Percentiles rank a stretch among this genome's conserved stretches.
These are phyloP conservation scores for Lepidochitona cinerea DNA, from an alignment of 2,888 invertebrate genomes.

Conservation along the genomic window DNA sequence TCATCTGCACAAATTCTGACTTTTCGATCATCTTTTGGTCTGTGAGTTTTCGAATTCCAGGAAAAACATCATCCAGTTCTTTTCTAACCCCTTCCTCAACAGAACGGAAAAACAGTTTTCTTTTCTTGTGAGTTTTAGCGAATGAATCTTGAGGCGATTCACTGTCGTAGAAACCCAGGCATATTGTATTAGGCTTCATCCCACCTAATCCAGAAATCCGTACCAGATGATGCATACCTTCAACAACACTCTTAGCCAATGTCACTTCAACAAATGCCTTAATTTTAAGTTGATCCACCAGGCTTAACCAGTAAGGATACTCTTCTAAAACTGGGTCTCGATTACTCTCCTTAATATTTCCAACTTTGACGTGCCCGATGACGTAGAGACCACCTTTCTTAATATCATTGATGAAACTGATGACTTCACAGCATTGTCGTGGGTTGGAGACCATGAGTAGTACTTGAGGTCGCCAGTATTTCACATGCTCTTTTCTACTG, in stretches of 20 bases:
- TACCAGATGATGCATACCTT: conserved; percentile 92
- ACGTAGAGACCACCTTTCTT: conserved; percentile 92
- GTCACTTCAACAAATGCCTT: conserved; percentile 95
- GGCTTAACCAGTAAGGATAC: conserved; percentile 89
- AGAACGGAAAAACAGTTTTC: conserved; percentile 38
- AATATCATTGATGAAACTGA: conserved; percentile 97
- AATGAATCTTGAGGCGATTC: conserved; percentile 77
- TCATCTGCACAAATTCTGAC: conserved; percentile 85
- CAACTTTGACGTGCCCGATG: conserved; percentile 85
- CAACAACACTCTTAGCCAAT: conserved; percentile 85
- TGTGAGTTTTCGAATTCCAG: conserved; percentile 36
- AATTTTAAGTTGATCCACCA: conserved; percentile 95
- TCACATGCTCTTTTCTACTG: conserved; percentile 97
- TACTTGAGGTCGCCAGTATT: conserved; percentile 99
- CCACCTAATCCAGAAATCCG: conserved; percentile 96
- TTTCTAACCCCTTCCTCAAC: conserved; percentile 35
- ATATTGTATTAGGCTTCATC: conserved; percentile 97
- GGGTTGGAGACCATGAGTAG: conserved; percentile 93
- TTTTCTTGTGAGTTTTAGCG: conserved; percentile 30
- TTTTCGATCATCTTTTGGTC: conserved; percentile 52
- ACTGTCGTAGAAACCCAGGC: conserved; percentile 93
- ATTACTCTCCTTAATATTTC: conserved; percentile 71
- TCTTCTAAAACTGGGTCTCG: conserved; percentile 83
- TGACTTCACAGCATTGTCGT: conserved; percentile 88
- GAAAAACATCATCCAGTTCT: conserved; percentile 43